Conservation (phyloP, 1,140 invertebrate species). For the Drosophila orosa region DNA sequence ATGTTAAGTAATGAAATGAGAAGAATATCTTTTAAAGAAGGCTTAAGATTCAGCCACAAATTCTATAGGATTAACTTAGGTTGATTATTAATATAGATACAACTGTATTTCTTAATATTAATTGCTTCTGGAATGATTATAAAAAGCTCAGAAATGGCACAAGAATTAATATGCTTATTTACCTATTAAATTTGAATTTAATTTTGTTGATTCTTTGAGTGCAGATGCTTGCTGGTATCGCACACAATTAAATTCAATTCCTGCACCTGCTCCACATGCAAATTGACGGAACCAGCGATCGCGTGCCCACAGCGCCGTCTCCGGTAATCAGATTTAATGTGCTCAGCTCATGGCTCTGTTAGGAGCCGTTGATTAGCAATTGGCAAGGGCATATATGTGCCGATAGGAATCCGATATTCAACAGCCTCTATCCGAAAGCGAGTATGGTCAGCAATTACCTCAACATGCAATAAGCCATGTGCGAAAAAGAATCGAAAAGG, state of each 20-base stretch:
- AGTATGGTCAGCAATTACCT: slow-evolving; percentile 45
- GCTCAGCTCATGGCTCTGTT: slow-evolving; percentile 3
- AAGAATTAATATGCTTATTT: neutral
- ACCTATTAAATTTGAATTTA: too few species aligned
- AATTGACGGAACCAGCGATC: slow-evolving; percentile 11
- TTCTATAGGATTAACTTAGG: neutral
- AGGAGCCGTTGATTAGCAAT: slow-evolving; percentile 23
- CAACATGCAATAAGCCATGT: slow-evolving; percentile 33
- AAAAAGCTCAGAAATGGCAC: neutral
- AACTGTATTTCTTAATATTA: neutral
- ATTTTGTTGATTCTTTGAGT: slow-evolving; percentile 1
- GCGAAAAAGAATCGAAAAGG: slow-evolving; percentile 16
- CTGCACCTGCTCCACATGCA: slow-evolving; percentile 17
- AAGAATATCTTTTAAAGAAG: neutral
- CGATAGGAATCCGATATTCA: neutral
- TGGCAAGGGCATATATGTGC: slow-evolving; percentile 1
- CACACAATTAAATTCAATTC: slow-evolving; percentile 19
- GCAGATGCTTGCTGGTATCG: slow-evolving; percentile 18
- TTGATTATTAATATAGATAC: neutral
- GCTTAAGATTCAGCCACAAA: neutral
- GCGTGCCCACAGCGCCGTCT: slow-evolving; percentile 22
- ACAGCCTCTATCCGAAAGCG: neutral
- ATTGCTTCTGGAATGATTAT: neutral
- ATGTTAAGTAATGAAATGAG: neutral
- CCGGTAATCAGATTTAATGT: slow-evolving; percentile 30